A percentile compares a stretch with the other conserved stretches of the same genome.
phyloP scores from a whole-genome alignment of 2,113 vertebrate species.

The Guaruba guarouba region DNA sequence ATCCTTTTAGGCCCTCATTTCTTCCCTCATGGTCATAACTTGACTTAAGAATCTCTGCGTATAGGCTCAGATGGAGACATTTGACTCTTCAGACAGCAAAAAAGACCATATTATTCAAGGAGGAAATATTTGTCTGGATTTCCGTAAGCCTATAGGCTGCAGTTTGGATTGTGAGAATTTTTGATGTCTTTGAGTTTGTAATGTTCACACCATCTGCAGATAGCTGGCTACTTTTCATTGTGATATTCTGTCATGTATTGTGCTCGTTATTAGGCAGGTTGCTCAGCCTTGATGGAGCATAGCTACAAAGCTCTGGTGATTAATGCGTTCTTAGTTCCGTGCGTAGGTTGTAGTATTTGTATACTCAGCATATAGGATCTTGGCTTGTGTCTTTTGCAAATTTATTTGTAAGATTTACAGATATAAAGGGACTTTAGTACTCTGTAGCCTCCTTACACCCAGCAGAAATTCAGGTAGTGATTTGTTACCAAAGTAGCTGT shows the following conservation, averaged over 20 bases:
- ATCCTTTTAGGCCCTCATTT: background rate
- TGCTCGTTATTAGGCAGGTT: background rate
- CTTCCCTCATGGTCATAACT: background rate
- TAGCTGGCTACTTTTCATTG: background rate
- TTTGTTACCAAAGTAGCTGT: accelerated
- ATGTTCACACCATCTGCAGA: background rate
- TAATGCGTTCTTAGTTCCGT: background rate
- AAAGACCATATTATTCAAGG: background rate
- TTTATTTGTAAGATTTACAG: background rate
- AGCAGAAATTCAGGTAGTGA: background rate
- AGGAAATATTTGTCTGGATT: background rate
- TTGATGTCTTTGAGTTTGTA: background rate
- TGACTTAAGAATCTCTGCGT: background rate
- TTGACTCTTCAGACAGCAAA: background rate
- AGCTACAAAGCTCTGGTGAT: background rate
- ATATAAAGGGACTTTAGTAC: accelerated
- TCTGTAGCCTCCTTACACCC: background rate
- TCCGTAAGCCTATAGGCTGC: background rate
- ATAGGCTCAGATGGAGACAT: background rate
- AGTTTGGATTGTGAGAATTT: background rate
- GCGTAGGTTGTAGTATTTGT: background rate
- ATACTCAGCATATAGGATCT: background rate
- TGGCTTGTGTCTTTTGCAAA: background rate
- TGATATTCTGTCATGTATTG: accelerated
- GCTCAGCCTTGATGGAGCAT: background rate